Evolutionary conservation across 2,797 vertebrate species (phyloP).

Genomic region (Karalla daura): DNA sequence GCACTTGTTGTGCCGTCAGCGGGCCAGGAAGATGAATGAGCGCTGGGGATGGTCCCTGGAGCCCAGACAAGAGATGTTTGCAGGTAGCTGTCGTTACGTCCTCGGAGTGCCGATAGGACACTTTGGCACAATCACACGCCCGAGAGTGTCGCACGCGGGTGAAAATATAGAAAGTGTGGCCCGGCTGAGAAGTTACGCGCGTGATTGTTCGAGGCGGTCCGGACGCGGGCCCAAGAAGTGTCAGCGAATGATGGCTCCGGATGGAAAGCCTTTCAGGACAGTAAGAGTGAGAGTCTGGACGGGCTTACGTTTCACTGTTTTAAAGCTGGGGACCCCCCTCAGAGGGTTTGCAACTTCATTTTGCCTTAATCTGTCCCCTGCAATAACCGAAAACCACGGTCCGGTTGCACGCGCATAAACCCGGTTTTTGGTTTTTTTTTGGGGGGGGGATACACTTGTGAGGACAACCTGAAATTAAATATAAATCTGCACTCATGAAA

Average conservation of each 20-base stretch:
- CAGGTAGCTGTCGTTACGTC: slow-evolving; percentile 21
- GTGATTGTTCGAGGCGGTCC: not conserved
- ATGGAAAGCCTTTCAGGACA: not conserved
- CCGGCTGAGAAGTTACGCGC: not conserved
- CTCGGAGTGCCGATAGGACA: not conserved
- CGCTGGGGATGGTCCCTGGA: slow-evolving; percentile 34
- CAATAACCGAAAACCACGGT: not conserved
- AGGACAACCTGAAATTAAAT: not conserved
- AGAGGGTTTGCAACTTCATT: too few species aligned
- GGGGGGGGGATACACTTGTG: too few species aligned
- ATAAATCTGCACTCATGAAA: not conserved
- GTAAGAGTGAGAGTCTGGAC: not conserved
- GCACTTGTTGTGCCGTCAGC: too few species aligned
- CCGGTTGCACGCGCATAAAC: too few species aligned
- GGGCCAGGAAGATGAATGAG: slow-evolving; percentile 27
- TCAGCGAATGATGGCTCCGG: not conserved
- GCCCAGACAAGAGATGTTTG: not conserved
- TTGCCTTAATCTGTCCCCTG: not conserved
- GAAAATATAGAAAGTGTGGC: slow-evolving; percentile 6
- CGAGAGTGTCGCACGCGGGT: not conserved
- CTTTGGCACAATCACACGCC: slow-evolving; percentile 13
- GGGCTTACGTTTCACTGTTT: not conserved
- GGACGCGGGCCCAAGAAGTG: not conserved
- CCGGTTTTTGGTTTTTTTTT: too few species aligned
- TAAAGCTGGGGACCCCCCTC: not conserved